A percentile compares a stretch with the other conserved stretches of the same genome.
Conservation (phyloP, 2,888 invertebrate genomes). For the Cosmia trapezina region DNA sequence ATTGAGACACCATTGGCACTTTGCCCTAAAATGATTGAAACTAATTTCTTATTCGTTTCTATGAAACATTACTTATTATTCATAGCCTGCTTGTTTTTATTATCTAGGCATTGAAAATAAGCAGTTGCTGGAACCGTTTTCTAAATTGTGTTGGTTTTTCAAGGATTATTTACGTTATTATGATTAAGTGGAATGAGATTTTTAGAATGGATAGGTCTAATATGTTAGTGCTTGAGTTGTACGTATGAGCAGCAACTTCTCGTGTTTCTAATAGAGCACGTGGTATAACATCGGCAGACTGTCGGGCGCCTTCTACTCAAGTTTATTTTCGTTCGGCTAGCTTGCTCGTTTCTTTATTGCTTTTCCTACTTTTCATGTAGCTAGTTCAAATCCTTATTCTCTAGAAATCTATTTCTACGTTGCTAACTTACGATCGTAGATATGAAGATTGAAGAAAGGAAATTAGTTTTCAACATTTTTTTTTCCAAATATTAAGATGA, state of each 20-base stretch:
- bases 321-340: constrained; percentile 57
- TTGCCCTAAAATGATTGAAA: constrained; percentile 26
- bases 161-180: constrained; percentile 20
- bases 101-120: constrained; percentile 39
- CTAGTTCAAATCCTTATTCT: constrained; percentile 14
- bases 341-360: constrained; percentile 36
- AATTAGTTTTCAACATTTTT: neutral
- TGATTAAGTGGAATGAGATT: constrained; percentile 22
- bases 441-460: neutral
- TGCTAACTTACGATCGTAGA: neutral
- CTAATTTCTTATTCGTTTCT: constrained; percentile 33
- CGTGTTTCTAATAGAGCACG: constrained; percentile 55
- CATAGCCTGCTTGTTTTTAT: constrained; percentile 43
- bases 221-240: constrained; percentile 6
- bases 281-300: constrained; percentile 69
- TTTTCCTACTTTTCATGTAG: constrained; percentile 29
- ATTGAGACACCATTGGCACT: constrained; percentile 23
- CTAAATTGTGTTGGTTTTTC: constrained; percentile 14
- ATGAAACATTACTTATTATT: constrained; percentile 27
- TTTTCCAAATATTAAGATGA: neutral
- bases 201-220: constrained; percentile 10
- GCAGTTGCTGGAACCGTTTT: constrained; percentile 34
- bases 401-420: constrained; percentile 24
- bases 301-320: constrained; percentile 67
- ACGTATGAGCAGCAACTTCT: constrained; percentile 41